A percentile compares a stretch with the other conserved stretches of the same genome.
phyloP scores from a whole-genome alignment of 2,888 invertebrate genomes.

The Lamproptera curius region DNA sequence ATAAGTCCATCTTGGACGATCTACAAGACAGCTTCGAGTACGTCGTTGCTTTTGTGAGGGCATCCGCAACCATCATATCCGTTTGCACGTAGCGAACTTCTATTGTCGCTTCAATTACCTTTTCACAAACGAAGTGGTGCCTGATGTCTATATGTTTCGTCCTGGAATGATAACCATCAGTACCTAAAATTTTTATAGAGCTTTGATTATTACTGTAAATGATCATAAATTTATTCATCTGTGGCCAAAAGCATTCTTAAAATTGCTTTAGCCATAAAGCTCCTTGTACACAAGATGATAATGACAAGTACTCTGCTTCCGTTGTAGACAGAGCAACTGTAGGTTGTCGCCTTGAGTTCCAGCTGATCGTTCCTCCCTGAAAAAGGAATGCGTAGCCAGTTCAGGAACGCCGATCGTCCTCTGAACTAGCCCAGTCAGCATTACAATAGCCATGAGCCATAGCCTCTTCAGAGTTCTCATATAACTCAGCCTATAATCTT shows the following conservation, averaged over 20 bases:
- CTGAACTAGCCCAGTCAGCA: slow-evolving; percentile 32
- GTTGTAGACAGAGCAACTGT: neutral
- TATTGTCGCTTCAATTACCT: slow-evolving; percentile 18
- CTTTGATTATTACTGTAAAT: slow-evolving; percentile 16
- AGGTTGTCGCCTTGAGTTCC: slow-evolving; percentile 23
- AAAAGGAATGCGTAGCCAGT: slow-evolving; percentile 30
- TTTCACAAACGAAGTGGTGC: slow-evolving; percentile 24
- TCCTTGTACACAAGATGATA: neutral
- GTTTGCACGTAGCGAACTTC: slow-evolving; percentile 21
- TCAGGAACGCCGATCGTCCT: slow-evolving; percentile 27
- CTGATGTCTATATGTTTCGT: no score
- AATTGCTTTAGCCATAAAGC: neutral
- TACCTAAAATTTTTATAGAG: slow-evolving; percentile 15
- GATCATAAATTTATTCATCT: slow-evolving; percentile 5
- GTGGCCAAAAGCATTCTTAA: slow-evolving; percentile 20
- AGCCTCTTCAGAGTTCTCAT: slow-evolving; percentile 5
- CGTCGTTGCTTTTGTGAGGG: slow-evolving; percentile 23
- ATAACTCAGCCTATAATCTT: slow-evolving; percentile 1
- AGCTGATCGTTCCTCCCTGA: slow-evolving; percentile 28
- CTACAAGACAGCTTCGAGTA: no score
- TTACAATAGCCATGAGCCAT: slow-evolving; percentile 27
- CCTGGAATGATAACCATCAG: no score
- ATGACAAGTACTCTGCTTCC: neutral
- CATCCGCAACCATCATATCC: slow-evolving; percentile 23
- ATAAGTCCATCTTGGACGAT: no score